Evolutionary conservation across 2,113 vertebrate genomes (phyloP).

Genomic region (Lycocorax pyrrhopterus): DNA sequence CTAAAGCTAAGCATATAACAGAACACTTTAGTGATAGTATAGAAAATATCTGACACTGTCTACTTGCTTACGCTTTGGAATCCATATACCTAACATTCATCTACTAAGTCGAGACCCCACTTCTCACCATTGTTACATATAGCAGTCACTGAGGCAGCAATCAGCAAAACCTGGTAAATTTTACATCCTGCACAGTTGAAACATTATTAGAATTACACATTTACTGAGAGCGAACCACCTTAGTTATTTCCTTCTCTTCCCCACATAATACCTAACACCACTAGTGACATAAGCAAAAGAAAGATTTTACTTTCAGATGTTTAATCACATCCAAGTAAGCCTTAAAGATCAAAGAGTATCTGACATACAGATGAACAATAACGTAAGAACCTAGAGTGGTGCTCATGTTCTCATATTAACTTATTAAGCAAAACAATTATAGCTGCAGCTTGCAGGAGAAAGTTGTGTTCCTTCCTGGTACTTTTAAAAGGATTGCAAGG

Average conservation of each 20-base stretch:
- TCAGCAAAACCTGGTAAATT: neutral
- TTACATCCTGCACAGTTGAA: neutral
- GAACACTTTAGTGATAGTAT: neutral
- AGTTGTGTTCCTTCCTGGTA: neutral
- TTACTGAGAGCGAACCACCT: neutral
- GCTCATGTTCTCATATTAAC: neutral
- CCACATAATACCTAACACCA: neutral
- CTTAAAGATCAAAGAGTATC: neutral
- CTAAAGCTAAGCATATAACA: neutral
- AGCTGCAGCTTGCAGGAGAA: neutral
- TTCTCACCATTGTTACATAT: neutral
- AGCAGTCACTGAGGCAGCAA: neutral
- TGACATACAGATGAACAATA: neutral
- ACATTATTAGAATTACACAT: neutral
- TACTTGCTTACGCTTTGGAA: neutral
- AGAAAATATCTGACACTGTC: neutral
- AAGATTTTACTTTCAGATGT: neutral
- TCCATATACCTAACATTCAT: neutral
- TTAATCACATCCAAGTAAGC: neutral
- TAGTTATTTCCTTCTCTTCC: neutral
- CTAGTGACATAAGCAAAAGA: neutral
- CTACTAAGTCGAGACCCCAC: neutral
- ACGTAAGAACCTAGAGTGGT: neutral
- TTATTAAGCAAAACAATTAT: neutral
- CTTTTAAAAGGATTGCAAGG: neutral